These are phyloP conservation scores for Volucella bombylans DNA, from an alignment of 2,888 invertebrate genomes.

Conservation along the genomic window DNA sequence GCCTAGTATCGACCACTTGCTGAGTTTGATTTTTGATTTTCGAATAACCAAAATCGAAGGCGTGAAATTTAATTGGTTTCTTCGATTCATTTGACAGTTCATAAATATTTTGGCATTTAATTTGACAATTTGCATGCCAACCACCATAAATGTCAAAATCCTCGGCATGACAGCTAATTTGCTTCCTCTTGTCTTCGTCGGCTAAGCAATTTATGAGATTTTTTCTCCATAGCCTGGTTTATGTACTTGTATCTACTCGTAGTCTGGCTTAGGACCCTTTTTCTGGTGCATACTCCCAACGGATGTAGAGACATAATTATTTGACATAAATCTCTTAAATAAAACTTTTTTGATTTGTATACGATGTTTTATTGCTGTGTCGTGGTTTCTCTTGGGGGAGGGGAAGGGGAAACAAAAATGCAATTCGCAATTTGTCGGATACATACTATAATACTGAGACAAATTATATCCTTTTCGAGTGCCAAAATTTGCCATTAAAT, in stretches of 20 bases:
- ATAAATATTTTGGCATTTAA: conserved; percentile 50
- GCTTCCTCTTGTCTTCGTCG: conserved; percentile 53
- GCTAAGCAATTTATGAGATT: conserved; percentile 43
- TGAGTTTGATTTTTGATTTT: conserved; percentile 9
- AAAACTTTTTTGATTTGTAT: conserved; percentile 31
- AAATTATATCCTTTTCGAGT: conserved; percentile 76
- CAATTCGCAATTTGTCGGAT: conserved; percentile 72
- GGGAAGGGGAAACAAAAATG: neutral
- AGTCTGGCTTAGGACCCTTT: neutral
- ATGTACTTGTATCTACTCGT: neutral
- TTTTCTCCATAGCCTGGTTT: conserved; percentile 32
- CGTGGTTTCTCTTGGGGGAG: neutral
- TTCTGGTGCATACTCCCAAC: conserved; percentile 8
- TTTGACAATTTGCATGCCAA: conserved; percentile 56
- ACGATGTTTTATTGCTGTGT: conserved; percentile 3
- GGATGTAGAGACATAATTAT: conserved; percentile 21
- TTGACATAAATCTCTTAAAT: conserved; percentile 19
- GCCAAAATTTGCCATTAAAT: conserved; percentile 82
- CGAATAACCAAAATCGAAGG: conserved; percentile 26
- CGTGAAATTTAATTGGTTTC: conserved; percentile 55
- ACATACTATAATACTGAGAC: conserved; percentile 60
- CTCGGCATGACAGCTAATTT: conserved; percentile 30
- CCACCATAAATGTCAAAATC: conserved; percentile 29
- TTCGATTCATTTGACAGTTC: conserved; percentile 40
- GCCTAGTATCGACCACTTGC: conserved; percentile 6